These are phyloP conservation scores for Brachypodius melanocephalos DNA, from an alignment of 2,113 vertebrate species.

Conservation along the genomic window DNA sequence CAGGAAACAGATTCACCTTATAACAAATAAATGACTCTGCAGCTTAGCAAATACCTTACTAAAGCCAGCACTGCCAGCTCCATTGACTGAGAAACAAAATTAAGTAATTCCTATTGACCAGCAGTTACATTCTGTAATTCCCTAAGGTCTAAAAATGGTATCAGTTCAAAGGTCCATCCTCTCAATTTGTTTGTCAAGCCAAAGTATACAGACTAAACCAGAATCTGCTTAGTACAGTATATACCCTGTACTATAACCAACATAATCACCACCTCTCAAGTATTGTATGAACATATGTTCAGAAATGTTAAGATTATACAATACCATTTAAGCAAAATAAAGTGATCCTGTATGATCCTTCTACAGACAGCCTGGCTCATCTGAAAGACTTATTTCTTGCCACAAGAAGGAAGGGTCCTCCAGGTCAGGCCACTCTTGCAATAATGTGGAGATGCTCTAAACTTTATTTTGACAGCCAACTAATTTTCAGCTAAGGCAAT, in stretches of 20 bases:
- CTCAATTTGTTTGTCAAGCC: not conserved
- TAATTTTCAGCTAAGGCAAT: not conserved
- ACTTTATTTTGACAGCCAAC: not conserved
- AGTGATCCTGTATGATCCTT: not conserved
- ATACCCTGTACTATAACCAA: not conserved
- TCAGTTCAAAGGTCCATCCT: slow-evolving; percentile 24
- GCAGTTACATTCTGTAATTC: not conserved
- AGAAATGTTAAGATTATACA: not conserved
- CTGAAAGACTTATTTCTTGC: not conserved
- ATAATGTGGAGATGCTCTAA: not conserved
- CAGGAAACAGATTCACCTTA: not conserved
- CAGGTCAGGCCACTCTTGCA: not conserved
- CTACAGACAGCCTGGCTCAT: not conserved
- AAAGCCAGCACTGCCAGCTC: not conserved
- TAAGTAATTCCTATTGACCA: not conserved
- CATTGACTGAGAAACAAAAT: not conserved
- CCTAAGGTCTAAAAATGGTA: not conserved
- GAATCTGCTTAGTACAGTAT: not conserved
- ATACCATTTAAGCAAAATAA: not conserved
- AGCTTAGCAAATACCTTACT: not conserved
- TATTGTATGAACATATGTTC: accelerated
- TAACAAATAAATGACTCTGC: not conserved
- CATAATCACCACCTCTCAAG: not conserved
- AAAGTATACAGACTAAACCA: not conserved
- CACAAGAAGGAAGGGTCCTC: not conserved